Conservation (phyloP, 1,140 invertebrate species). For the Nymphalis io region DNA sequence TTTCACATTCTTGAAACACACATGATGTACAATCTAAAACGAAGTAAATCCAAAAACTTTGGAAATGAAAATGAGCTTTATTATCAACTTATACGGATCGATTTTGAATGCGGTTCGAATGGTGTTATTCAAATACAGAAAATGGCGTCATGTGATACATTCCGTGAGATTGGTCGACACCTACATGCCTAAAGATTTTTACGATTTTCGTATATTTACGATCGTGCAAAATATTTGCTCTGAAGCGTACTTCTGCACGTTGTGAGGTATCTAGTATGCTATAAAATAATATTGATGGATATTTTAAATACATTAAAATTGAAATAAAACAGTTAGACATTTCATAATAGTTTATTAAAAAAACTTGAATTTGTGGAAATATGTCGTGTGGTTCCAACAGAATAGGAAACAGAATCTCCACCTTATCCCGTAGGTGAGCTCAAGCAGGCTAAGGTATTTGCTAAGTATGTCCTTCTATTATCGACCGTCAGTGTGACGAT, state of each 20-base stretch:
- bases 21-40: slow-evolving; percentile 24
- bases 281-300: neutral
- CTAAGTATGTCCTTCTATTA: no score
- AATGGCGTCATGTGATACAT: slow-evolving; percentile 34
- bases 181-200: slow-evolving; percentile 42
- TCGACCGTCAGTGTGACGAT: no score
- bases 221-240: neutral
- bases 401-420: no score
- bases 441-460: no score
- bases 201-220: slow-evolving; percentile 30
- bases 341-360: no score
- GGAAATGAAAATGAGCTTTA: slow-evolving; percentile 11
- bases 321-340: no score
- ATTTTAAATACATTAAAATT: no score
- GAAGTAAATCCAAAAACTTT: slow-evolving; percentile 10
- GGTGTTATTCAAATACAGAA: slow-evolving; percentile 4
- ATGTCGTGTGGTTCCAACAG: no score
- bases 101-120: slow-evolving; percentile 3
- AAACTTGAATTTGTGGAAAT: no score
- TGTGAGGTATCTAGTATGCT: neutral
- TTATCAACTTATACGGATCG: neutral
- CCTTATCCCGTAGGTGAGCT: no score
- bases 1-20: slow-evolving; percentile 47
- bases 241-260: neutral
- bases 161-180: slow-evolving; percentile 37